Evolutionary conservation across 2,113 vertebrate species (phyloP), one percentile per base, ranked within the genome.

Genomic region (Oncorhynchus clarkii): DNA sequence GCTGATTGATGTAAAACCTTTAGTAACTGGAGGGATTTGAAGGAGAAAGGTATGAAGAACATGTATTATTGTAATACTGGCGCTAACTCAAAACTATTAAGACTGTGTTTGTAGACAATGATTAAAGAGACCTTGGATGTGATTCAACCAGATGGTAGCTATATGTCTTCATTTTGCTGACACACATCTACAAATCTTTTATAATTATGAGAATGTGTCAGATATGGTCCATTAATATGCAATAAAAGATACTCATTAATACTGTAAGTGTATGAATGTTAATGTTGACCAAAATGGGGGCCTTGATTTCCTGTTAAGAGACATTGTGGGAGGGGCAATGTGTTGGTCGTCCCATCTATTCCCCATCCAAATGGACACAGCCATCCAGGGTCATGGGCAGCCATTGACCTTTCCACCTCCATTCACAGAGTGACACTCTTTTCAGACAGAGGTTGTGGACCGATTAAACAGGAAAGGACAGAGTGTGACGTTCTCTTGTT

Each of bases 391-490:
- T 91, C 87, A 86, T 57, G 57, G 85, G 83, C 86, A 89, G 81
- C 87, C 83, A 87, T 84, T 86, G 86, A 92, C 89, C 59, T 27
- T 24, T 16, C 65, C 27, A 71, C 70, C 85, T 89, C 88, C 82
- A 85, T 85, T 81, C 77, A 81, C 74, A 73, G 79, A 82, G 78
- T 79, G 70, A 78, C 57, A 70, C 75, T 80, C 39, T 66, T 79
- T 48, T 57, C 60, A 26, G 22, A 73, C 84, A 74, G 82, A 72
- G 79, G 79, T 67, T 73, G 26, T 80, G 66, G 78, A 85, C 79
- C 89, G 89, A 86, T 89, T 89, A 87, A 87, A 88, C 67, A 75
- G 27, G 59, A 77, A 75, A 83, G 85, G 88, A 86, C 39, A 34
- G 76, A 75, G 80, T 80, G 88, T 79, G 71, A 79, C 74, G 77